Evolutionary conservation across 2,113 vertebrate species (phyloP).

Genomic region (Otus sunia): DNA sequence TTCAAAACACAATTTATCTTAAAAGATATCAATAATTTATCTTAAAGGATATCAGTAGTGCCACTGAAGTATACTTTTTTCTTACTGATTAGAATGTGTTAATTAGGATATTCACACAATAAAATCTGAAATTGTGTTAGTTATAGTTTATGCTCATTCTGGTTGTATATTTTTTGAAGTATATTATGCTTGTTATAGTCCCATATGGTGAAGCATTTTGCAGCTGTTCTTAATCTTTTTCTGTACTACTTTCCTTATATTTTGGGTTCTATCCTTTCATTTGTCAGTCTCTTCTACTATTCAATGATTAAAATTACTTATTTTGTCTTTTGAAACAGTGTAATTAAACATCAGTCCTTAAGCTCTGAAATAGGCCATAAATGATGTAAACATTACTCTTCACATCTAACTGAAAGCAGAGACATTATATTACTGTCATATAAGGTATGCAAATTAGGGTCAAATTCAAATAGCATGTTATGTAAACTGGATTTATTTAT

Average conservation of each 20-base stretch:
- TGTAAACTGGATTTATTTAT: neutral
- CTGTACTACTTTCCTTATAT: neutral
- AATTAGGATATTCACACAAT: neutral
- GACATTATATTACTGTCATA: neutral
- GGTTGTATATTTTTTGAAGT: neutral
- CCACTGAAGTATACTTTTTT: neutral
- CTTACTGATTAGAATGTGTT: neutral
- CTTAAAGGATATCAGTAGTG: neutral
- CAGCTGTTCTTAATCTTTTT: neutral
- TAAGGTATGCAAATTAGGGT: neutral
- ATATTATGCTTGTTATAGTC: neutral
- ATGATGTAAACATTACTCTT: neutral
- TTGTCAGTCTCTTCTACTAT: neutral
- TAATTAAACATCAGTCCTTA: neutral
- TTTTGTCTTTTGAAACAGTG: neutral
- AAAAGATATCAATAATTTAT: neutral
- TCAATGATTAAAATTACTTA: neutral
- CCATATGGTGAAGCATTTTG: neutral
- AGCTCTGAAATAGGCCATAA: neutral
- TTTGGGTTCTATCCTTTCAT: neutral
- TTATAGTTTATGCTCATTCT: neutral
- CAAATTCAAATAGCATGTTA: neutral
- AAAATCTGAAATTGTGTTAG: neutral
- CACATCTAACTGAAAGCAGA: neutral
- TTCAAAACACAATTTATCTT: neutral